These are phyloP conservation scores for Drosophila quinaria DNA, from an alignment of 2,888 invertebrate genomes.

Conservation along the genomic window DNA sequence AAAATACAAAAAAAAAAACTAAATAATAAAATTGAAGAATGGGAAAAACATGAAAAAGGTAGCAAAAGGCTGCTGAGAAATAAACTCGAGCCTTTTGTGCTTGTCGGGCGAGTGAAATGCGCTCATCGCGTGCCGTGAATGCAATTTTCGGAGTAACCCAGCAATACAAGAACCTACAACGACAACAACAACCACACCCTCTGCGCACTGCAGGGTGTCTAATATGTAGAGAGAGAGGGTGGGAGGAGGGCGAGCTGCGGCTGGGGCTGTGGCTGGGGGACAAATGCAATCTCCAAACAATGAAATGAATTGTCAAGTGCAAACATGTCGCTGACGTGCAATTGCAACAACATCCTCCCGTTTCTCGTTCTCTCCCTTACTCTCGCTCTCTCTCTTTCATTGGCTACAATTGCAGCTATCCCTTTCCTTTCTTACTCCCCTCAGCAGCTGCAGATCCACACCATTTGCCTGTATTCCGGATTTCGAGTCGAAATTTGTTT, in stretches of 20 bases:
- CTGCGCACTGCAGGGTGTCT: conserved; percentile 22
- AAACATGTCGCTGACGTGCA: conserved; percentile 80
- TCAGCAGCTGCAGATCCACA: conserved; percentile 7
- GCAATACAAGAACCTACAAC: conserved; percentile 12
- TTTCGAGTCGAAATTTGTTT: conserved; percentile 64
- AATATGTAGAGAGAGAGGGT: not conserved
- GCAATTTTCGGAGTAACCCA: conserved; percentile 66
- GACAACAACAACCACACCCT: conserved; percentile 21
- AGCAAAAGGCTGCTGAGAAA: conserved; percentile 74
- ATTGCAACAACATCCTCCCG: conserved; percentile 49
- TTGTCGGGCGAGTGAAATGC: conserved; percentile 68
- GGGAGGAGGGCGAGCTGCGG: conserved; percentile 6
- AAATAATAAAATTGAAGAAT: conserved; percentile 2
- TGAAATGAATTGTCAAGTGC: conserved; percentile 84
- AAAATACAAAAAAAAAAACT: conserved; percentile 4
- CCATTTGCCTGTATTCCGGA: conserved; percentile 44
- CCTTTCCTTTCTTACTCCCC: no score
- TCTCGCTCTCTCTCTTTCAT: conserved; percentile 49
- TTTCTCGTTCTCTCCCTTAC: not conserved
- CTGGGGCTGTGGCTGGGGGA: no score
- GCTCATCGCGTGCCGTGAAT: conserved; percentile 79
- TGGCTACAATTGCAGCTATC: conserved; percentile 55
- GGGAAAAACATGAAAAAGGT: conserved; percentile 70
- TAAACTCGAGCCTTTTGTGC: conserved; percentile 75
- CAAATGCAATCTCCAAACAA: conserved; percentile 82